Evolutionary conservation across 1,140 invertebrate genomes (phyloP), one percentile per base, ranked within the genome.

Genomic region (Oppia nitens): DNA sequence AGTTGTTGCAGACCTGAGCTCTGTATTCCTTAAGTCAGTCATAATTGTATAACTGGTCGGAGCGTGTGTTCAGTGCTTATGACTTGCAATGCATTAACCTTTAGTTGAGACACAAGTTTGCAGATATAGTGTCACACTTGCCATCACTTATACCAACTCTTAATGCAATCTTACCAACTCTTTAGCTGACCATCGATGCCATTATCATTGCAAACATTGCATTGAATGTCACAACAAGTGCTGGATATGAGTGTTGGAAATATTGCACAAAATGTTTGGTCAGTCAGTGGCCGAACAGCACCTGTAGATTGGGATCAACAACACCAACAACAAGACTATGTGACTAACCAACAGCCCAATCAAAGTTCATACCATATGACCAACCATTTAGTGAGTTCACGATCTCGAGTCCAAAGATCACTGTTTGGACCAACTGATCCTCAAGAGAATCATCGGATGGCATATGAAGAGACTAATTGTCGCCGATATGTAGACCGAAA

Each of bases 381-480:
- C 6, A 40, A 9, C 6, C 6, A 40, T 40, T 6, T 9, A 9
- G 6, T 9, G 6, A 40, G 28, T 24, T 49, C 25, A 4, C 20
- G 14, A 14, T 23, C 12, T 4, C 28, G 23, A 32, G 55, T 53
- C 17, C 29, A 6, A n/a, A 50, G 63, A 9, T 60, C 57, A 40
- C 29, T 64, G 1, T 64, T 64, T 55, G 63, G 63, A 14, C 47
- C 57, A 17, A 26, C 57, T 3, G 60, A 64, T 51, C 63, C 47
- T 3, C 23, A 53, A 12, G 23, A 54, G 23, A 40, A 26, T 14
- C 9, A 27, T 11, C 23, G 45, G 2, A 23, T 53, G 23, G 24
- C 50, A 6, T 27, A 54, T 24, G 50, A 52, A 24, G 28, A 62
- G 26, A 40, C 52, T 11, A 49, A 56, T 21, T 47, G 23, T 21